Base-by-base conservation (phyloP, 2,888 invertebrate genomes). In the Drosophila dives region DNA sequence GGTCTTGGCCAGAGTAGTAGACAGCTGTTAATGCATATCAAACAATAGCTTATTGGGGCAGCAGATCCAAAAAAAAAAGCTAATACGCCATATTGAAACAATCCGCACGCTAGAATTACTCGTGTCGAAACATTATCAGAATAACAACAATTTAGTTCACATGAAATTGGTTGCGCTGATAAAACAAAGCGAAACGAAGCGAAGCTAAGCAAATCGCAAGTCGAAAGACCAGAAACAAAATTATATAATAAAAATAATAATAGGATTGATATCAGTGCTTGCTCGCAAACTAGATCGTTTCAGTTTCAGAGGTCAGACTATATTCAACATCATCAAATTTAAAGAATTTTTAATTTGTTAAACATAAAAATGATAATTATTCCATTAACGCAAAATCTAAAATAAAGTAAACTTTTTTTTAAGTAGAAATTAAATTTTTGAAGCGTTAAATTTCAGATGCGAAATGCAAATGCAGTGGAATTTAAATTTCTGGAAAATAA, bases 101-200 rank as follows among this genome's bases (percentile, higher is more conserved):
- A 62, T 55, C 49, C 26, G 11, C 55, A 61, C 29, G 55, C 54
- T 48, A 51, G 3, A 32, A 32, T 42, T 34, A 53, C 38, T 53
- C 72, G 42, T 80, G 56, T 67, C 17, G 74, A 67, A 76, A 67
- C 79, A 64, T 76, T 67, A 67, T 68, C 64, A 70, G 66, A 75
- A 48, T 23, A 45, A 23, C 20, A 45, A 20, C 45, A 45, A 15
- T 69, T 45, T 70, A 67, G 81, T 78, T 78, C 60, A 64, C 56
- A 48, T 65, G 70, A 78, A 76, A 76, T 69, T 67, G 60, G 64
- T 67, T 58, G 66, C 67, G 84, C 84, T 86, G 84, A 83, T 83
- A 86, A 84, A 84, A 75, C 79, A 75, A 70, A 77, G 49, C 64
- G 50, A 75, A 73, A 62, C 50, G 32, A 50, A 40, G n/a, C 50